Evolutionary conservation across 2,113 vertebrate species (phyloP).

Genomic region (Labeo catla): DNA sequence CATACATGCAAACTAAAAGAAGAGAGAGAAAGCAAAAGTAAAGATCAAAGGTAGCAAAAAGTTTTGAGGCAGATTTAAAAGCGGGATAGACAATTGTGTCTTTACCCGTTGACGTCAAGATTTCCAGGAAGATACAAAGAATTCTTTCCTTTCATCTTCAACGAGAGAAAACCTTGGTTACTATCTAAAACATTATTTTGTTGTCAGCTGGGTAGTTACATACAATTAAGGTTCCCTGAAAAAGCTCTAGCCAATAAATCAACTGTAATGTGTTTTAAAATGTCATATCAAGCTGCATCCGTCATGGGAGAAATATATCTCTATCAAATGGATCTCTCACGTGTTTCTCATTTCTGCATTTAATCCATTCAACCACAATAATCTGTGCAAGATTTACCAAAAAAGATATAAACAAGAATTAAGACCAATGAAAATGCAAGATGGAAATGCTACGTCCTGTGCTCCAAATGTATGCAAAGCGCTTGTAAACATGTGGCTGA

Average conservation of each 20-base stretch:
- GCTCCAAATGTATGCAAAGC: slow-evolving; percentile 42
- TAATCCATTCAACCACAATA: not conserved
- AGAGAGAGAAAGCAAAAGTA: slow-evolving; percentile 26
- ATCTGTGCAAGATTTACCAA: not conserved
- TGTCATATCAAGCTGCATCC: not conserved
- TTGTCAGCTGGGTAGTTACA: not conserved
- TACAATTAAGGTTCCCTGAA: not conserved
- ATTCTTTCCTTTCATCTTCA: too few species aligned
- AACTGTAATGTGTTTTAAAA: not conserved
- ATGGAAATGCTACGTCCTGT: not conserved
- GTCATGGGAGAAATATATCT: too few species aligned
- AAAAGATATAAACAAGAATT: not conserved
- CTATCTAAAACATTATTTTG: not conserved
- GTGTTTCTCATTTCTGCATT: not conserved
- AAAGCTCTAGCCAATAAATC: not conserved
- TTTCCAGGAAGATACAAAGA: slow-evolving; percentile 60
- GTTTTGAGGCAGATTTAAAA: not conserved
- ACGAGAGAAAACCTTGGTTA: not conserved
- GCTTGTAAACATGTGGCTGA: slow-evolving; percentile 31
- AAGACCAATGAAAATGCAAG: not conserved
- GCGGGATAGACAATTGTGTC: not conserved
- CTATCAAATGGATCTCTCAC: not conserved
- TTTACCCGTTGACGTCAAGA: slow-evolving; percentile 65
- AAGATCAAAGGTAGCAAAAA: not conserved
- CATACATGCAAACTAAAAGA: slow-evolving; percentile 1